Conservation (phyloP, 2,888 invertebrate species). For the Eristalis pertinax region DNA sequence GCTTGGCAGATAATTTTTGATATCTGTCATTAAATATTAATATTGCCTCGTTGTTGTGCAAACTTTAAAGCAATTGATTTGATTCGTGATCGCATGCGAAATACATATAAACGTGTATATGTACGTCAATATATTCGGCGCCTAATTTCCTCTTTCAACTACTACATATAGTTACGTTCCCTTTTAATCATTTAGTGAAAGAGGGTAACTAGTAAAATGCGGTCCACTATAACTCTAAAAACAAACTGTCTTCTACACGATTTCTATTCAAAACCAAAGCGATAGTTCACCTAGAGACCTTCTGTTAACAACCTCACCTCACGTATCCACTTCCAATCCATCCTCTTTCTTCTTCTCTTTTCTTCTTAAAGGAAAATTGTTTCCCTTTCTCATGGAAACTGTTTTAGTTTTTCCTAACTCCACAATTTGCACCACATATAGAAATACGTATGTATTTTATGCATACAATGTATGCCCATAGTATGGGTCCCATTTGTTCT, state of each 20-base stretch:
- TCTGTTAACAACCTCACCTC: neutral
- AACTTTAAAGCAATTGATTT: neutral
- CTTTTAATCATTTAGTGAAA: neutral
- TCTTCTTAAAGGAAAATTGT: conserved; percentile 37
- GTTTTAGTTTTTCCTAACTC: conserved; percentile 58
- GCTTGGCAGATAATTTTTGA: neutral
- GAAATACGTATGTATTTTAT: neutral
- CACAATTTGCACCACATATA: neutral
- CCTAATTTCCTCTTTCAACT: conserved; percentile 41
- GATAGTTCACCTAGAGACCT: conserved; percentile 34
- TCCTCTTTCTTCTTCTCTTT: neutral
- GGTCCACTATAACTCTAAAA: conserved; percentile 39
- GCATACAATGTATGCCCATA: conserved; percentile 6
- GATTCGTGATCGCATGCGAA: conserved; percentile 51
- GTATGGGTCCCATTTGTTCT: conserved; percentile 38
- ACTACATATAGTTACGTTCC: neutral
- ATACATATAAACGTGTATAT: conserved; percentile 21
- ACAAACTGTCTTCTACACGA: conserved; percentile 11
- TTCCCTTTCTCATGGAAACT: conserved; percentile 53
- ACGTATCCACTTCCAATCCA: neutral
- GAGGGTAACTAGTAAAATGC: conserved; percentile 7
- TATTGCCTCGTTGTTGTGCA: neutral
- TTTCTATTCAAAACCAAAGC: conserved; percentile 1
- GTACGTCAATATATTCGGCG: conserved; percentile 37
- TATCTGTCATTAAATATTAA: neutral